phyloP scores from a whole-genome alignment of 2,888 invertebrate species.

The Eremobia ochroleuca region DNA sequence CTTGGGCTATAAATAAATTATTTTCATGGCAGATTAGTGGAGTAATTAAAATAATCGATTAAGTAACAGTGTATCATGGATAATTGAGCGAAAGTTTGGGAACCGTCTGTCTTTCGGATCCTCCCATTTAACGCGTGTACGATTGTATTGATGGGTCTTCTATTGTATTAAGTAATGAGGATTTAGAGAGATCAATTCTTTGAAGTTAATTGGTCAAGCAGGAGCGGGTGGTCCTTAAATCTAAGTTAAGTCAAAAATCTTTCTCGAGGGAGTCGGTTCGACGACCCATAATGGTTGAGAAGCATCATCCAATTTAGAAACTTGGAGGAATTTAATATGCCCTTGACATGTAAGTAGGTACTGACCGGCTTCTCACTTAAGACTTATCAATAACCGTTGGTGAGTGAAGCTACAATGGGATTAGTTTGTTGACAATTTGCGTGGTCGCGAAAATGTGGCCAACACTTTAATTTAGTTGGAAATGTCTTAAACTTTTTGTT shows the following conservation, averaged over 20 bases:
- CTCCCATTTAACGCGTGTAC: slow-evolving; percentile 12
- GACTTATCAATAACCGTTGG: slow-evolving; percentile 15
- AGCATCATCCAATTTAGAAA: slow-evolving; percentile 44
- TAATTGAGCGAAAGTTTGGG: slow-evolving; percentile 61
- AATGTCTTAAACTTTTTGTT: not conserved
- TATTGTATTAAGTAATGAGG: slow-evolving; percentile 25
- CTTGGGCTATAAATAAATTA: slow-evolving; percentile 26
- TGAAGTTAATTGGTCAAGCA: slow-evolving; percentile 12
- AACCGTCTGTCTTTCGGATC: slow-evolving; percentile 31
- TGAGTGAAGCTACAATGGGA: slow-evolving; percentile 1
- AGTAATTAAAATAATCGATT: slow-evolving; percentile 53
- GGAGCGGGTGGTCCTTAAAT: slow-evolving; percentile 32
- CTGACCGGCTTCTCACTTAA: slow-evolving; percentile 43
- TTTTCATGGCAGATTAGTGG: slow-evolving; percentile 38
- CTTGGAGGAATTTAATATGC: slow-evolving; percentile 34
- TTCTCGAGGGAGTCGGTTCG: not conserved
- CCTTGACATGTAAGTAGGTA: slow-evolving; percentile 39
- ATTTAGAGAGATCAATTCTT: slow-evolving; percentile 7
- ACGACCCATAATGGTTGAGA: slow-evolving; percentile 24
- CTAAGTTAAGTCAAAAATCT: slow-evolving; percentile 2
- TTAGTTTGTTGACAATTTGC: slow-evolving; percentile 6
- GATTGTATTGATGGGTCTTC: not conserved
- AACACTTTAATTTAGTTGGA: too few species aligned
- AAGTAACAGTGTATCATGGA: slow-evolving; percentile 28
- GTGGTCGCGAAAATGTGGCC: not conserved